These are phyloP conservation scores for Empis stercorea DNA, from an alignment of 2,888 invertebrate genomes.

Conservation along the genomic window DNA sequence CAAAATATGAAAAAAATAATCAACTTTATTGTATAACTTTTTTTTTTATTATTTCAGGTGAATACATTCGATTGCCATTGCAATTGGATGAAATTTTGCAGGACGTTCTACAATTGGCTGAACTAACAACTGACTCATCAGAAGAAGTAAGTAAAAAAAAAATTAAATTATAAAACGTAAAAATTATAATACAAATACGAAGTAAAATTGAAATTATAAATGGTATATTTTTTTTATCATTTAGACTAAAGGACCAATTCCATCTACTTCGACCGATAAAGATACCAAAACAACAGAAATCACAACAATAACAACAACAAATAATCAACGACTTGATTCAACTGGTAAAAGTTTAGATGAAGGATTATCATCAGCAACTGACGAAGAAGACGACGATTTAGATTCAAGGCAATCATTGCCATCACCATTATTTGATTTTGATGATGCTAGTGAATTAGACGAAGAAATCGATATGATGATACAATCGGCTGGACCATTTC, in stretches of 20 bases:
- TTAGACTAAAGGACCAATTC: background rate
- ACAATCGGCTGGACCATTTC: slow-evolving; percentile 32
- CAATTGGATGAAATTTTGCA: slow-evolving; percentile 30
- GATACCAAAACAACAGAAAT: too few relatives aligned
- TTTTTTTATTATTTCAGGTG: slow-evolving; percentile 21
- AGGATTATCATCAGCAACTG: background rate
- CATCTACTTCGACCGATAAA: too few relatives aligned
- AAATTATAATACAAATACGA: background rate
- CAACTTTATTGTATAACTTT: background rate
- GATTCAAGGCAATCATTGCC: slow-evolving; percentile 17
- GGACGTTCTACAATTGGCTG: slow-evolving; percentile 33
- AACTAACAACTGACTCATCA: slow-evolving; percentile 21
- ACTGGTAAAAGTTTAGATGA: too few relatives aligned
- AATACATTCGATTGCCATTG: slow-evolving; percentile 33
- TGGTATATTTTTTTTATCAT: background rate
- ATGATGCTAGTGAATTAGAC: slow-evolving; percentile 34
- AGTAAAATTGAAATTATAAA: background rate
- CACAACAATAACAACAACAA: too few relatives aligned
- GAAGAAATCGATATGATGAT: slow-evolving; percentile 32
- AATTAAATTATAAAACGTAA: background rate
- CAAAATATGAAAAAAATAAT: background rate
- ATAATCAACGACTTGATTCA: too few relatives aligned
- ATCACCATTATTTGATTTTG: slow-evolving; percentile 33
- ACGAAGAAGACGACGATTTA: background rate
- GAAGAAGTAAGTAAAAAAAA: slow-evolving; percentile 22